Evolutionary conservation across 2,797 vertebrate species (phyloP).

Genomic region (Leuciscus waleckii): DNA sequence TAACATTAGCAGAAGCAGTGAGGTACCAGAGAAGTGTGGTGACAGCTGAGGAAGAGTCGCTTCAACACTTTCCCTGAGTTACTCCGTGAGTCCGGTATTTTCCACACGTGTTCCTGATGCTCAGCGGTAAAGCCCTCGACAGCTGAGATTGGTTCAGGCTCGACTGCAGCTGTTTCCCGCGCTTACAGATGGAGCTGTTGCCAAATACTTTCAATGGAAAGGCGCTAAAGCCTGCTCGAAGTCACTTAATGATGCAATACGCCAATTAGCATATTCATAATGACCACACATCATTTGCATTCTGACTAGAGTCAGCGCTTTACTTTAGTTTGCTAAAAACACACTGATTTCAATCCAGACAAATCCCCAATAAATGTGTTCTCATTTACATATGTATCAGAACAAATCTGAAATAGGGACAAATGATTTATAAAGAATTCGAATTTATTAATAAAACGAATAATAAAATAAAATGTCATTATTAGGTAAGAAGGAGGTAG

Average conservation of each 20-base stretch:
- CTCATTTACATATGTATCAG: neutral
- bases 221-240: neutral
- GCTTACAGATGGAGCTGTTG: neutral
- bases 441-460: no score
- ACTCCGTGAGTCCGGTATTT: neutral
- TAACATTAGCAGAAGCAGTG: neutral
- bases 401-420: neutral
- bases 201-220: neutral
- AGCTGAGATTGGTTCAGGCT: constrained; percentile 24
- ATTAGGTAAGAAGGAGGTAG: no score
- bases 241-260: neutral
- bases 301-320: neutral
- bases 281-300: neutral
- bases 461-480: no score
- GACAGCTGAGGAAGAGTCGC: constrained; percentile 17
- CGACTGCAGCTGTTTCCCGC: constrained; percentile 12
- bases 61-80: constrained; percentile 14
- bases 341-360: neutral
- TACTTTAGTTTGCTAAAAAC: neutral
- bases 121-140: neutral
- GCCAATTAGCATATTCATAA: neutral
- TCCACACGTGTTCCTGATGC: neutral
- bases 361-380: neutral
- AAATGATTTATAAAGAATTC: no score
- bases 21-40: neutral